Evolutionary conservation across 2,888 invertebrate genomes (phyloP).

Genomic region (Drosophila stalkeri): DNA sequence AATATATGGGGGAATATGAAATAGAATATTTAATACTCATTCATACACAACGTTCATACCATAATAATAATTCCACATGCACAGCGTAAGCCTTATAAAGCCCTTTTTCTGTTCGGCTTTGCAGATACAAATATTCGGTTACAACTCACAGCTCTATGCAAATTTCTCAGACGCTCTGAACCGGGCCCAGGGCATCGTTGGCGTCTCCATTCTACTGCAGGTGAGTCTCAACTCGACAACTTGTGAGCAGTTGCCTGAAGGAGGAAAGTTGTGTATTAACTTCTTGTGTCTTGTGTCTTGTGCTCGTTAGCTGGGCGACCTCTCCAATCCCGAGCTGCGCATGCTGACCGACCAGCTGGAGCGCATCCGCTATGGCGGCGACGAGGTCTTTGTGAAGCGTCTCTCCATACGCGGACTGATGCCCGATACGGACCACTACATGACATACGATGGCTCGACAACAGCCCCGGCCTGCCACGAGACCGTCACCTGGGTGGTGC

Average conservation of each 20-base stretch:
- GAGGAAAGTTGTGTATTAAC: background rate
- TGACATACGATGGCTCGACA: slow-evolving; percentile 99
- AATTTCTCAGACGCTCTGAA: slow-evolving; percentile 98
- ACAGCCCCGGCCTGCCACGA: slow-evolving; percentile 99
- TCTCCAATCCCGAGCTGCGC: slow-evolving; percentile 95
- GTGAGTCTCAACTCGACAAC: slow-evolving; percentile 86
- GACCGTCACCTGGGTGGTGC: slow-evolving; percentile 99
- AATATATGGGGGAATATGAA: background rate
- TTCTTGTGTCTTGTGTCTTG: no score
- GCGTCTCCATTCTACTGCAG: slow-evolving; percentile 97
- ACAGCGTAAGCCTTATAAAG: background rate
- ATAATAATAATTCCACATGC: background rate
- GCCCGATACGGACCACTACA: slow-evolving; percentile 97
- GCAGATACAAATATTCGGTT: slow-evolving; percentile 99
- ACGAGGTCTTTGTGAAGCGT: slow-evolving; percentile 93
- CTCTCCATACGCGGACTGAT: slow-evolving; percentile 94
- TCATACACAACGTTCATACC: background rate
- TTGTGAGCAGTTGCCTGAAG: background rate
- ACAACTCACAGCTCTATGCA: slow-evolving; percentile 98
- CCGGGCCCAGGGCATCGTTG: slow-evolving; percentile 97
- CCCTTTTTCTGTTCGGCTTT: slow-evolving; percentile 83
- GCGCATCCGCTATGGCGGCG: slow-evolving; percentile 96
- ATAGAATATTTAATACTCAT: background rate
- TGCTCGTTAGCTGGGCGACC: slow-evolving; percentile 91
- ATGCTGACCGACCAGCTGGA: slow-evolving; percentile 96